These are phyloP conservation scores for Antheraea mylitta DNA, from an alignment of 1,140 invertebrate genomes.

Conservation along the genomic window DNA sequence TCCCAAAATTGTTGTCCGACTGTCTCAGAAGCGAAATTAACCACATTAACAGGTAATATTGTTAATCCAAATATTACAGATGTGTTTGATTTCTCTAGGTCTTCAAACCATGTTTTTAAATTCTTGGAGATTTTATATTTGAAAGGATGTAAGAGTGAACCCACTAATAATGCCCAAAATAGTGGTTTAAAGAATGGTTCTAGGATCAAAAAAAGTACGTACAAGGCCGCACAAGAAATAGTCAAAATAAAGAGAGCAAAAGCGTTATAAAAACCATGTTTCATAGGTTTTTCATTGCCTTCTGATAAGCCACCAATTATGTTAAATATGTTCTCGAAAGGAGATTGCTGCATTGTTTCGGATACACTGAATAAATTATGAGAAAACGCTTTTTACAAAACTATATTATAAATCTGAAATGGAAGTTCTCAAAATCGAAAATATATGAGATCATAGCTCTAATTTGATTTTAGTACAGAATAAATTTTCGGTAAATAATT, in stretches of 20 bases:
- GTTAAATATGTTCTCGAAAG: slow-evolving; percentile 73
- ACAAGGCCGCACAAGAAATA: slow-evolving; percentile 83
- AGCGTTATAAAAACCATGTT: slow-evolving; percentile 92
- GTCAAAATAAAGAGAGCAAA: slow-evolving; percentile 86
- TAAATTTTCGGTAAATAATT: neutral
- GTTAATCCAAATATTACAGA: slow-evolving; percentile 85
- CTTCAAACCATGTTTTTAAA: slow-evolving; percentile 86
- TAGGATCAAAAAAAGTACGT: slow-evolving; percentile 88
- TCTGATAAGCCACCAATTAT: slow-evolving; percentile 72
- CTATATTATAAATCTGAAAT: slow-evolving; percentile 54
- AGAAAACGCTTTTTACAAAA: slow-evolving; percentile 8
- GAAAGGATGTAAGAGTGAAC: slow-evolving; percentile 93
- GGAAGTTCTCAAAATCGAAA: slow-evolving; percentile 25
- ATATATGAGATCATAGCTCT: slow-evolving; percentile 39
- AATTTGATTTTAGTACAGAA: slow-evolving; percentile 30
- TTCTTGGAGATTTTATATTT: slow-evolving; percentile 87
- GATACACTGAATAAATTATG: neutral
- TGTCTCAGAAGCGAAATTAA: slow-evolving; percentile 85
- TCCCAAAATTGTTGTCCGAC: slow-evolving; percentile 83
- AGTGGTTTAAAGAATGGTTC: slow-evolving; percentile 95
- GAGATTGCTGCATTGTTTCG: slow-evolving; percentile 64
- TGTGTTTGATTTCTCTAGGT: slow-evolving; percentile 80
- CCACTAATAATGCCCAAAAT: slow-evolving; percentile 95
- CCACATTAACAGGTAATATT: slow-evolving; percentile 85
- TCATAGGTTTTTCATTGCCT: slow-evolving; percentile 89